These are phyloP conservation scores for Dendrolimus kikuchii DNA, from an alignment of 1,140 invertebrate genomes.

Conservation along the genomic window DNA sequence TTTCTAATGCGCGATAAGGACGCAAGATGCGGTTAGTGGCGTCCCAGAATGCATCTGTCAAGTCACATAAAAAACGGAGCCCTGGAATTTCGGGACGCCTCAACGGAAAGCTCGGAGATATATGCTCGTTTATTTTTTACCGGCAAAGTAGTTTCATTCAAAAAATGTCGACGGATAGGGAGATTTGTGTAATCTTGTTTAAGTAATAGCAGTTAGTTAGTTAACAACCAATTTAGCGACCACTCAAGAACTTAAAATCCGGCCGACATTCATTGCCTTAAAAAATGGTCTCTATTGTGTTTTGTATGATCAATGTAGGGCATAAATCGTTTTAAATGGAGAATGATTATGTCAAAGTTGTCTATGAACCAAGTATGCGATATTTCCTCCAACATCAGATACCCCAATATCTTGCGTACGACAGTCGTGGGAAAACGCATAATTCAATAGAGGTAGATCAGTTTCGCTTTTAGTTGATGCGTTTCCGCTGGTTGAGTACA, in stretches of 20 bases:
- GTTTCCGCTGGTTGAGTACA: constrained; percentile 33
- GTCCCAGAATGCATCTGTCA: constrained; percentile 68
- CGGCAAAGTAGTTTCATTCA: constrained; percentile 58
- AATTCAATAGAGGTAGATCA: constrained; percentile 23
- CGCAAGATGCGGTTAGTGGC: constrained; percentile 63
- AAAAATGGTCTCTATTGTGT: constrained; percentile 9
- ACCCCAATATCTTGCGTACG: constrained; percentile 6
- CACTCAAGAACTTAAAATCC: constrained; percentile 20
- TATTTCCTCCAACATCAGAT: background rate
- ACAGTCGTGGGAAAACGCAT: constrained; percentile 34
- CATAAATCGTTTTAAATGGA: constrained; percentile 4
- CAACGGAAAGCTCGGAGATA: constrained; percentile 34
- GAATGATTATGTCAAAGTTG: background rate
- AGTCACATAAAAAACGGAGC: constrained; percentile 63
- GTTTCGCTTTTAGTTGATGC: constrained; percentile 46
- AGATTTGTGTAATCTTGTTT: constrained; percentile 70
- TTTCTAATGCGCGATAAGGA: constrained; percentile 58
- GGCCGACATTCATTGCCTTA: constrained; percentile 26
- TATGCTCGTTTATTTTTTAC: constrained; percentile 62
- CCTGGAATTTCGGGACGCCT: constrained; percentile 66
- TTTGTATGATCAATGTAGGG: constrained; percentile 9
- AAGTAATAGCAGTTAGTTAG: constrained; percentile 42
- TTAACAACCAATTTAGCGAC: constrained; percentile 42
- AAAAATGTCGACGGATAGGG: constrained; percentile 61
- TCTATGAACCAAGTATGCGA: background rate